Evolutionary conservation across 2,888 invertebrate species (phyloP).

Genomic region (Macrophya alboannulata): DNA sequence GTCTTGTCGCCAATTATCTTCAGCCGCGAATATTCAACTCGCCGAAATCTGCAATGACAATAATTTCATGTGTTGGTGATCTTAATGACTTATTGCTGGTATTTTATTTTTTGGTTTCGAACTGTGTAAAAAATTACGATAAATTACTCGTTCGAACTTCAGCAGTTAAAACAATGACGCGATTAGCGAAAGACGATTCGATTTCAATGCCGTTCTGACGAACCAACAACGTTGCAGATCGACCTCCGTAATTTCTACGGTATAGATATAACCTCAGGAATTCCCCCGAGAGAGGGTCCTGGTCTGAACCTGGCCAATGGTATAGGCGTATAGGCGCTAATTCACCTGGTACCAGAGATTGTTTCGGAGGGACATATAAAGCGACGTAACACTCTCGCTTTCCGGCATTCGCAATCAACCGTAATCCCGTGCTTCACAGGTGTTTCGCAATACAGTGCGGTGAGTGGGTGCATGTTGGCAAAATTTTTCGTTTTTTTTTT

Average conservation of each 20-base stretch:
- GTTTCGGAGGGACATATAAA: constrained; percentile 53
- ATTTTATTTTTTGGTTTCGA: neutral
- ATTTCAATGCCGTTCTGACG: constrained; percentile 27
- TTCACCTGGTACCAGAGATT: constrained; percentile 47
- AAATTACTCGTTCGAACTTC: neutral
- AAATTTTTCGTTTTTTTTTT: neutral
- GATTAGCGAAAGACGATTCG: constrained; percentile 16
- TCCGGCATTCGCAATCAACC: constrained; percentile 51
- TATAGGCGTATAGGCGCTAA: constrained; percentile 13
- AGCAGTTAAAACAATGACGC: neutral
- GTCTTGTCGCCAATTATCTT: neutral
- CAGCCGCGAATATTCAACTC: neutral
- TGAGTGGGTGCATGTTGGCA: constrained; percentile 41
- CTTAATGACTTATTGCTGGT: neutral
- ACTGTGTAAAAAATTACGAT: neutral
- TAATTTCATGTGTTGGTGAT: neutral
- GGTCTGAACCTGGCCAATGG: constrained; percentile 31
- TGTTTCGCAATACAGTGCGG: constrained; percentile 50
- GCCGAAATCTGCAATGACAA: neutral
- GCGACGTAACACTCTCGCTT: constrained; percentile 50
- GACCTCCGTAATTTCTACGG: constrained; percentile 13
- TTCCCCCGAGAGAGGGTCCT: constrained; percentile 36
- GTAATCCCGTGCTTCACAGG: constrained; percentile 51
- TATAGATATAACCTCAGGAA: constrained; percentile 17
- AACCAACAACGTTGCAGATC: neutral